Evolutionary conservation across 2,888 invertebrate genomes (phyloP), one percentile per base, ranked within the genome.

Genomic region (Ellobium chinense): DNA sequence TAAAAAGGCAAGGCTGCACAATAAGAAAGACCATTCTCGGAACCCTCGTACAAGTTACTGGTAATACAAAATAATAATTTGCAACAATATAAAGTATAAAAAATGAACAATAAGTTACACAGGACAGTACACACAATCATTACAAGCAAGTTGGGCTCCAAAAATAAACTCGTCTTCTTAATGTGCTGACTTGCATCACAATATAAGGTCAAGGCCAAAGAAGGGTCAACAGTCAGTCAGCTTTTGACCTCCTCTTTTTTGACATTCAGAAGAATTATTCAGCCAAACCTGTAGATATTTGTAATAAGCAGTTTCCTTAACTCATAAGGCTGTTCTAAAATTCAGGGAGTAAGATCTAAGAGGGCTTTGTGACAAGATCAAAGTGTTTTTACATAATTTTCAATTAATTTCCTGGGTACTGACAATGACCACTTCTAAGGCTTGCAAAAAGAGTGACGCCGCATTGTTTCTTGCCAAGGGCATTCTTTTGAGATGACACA

Each of bases 1-100:
- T 68, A 62, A 46, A 62, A 36, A 63, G 78, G 37, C 78, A 72
- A 78, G 65, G 72, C 72, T 72, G 78, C 78, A 78, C 78, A 73
- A 34, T 37, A 78, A 78, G 72, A 78, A 78, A 72, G 78, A 78
- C 78, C 56, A 72, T 63, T 72, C 63, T 46, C 31, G 65, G 72
- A 78, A 54, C 78, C 78, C 78, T 72, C 46, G 69, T 39, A 65
- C 46, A 46, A 46, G 46, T 46, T 46, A 46, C 46, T 12, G 18
- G 46, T 46, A 46, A 46, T 46, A 46, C 46, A 46, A 18, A 46
- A 18, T 46, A 46, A 46, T 46, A 18, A 46, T 46, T 46, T 46
- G 60, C 24, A 60, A 60, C 27, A 27, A 60, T 60, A 60, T 21
- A 24, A 60, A 60, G n/a, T 60, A 60, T 27, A 60, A 60, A 60